phyloP scores from a whole-genome alignment of 2,113 vertebrate species.

The Tragulus kanchil region DNA sequence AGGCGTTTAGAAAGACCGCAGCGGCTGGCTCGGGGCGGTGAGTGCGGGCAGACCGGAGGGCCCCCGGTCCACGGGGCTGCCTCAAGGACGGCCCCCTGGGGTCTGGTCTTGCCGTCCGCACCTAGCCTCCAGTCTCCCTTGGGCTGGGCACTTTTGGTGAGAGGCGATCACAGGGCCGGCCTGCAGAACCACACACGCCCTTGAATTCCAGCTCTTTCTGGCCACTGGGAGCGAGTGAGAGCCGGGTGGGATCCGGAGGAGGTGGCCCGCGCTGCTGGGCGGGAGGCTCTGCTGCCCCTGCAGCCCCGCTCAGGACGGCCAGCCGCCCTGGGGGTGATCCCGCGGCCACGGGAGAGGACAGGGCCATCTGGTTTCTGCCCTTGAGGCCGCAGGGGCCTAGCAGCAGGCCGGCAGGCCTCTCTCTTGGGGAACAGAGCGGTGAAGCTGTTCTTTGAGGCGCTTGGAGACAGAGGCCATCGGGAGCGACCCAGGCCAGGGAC shows the following conservation, averaged over 20 bases:
- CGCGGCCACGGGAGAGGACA: rapidly evolving
- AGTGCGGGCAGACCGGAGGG: background rate
- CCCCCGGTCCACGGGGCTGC: too few relatives aligned
- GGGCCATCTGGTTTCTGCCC: background rate
- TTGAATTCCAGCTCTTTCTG: background rate
- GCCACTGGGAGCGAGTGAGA: background rate
- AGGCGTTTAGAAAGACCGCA: background rate
- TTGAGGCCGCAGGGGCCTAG: background rate
- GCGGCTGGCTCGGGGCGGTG: background rate
- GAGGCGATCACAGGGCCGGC: background rate
- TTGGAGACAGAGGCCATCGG: background rate
- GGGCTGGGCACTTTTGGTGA: rapidly evolving
- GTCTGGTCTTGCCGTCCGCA: background rate
- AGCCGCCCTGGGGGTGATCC: background rate
- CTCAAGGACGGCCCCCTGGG: background rate
- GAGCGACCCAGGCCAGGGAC: background rate
- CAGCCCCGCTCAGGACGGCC: too few relatives aligned
- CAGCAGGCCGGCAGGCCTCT: background rate
- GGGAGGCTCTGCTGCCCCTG: background rate
- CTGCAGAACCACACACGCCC: background rate
- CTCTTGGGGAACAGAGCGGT: background rate
- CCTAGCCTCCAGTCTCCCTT: background rate
- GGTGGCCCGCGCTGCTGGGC: background rate
- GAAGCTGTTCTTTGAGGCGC: background rate
- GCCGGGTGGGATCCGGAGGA: background rate